Evolutionary conservation across 1,140 invertebrate genomes (phyloP), one percentile per base, ranked within the genome.

Genomic region (Teleogryllus occipitalis): DNA sequence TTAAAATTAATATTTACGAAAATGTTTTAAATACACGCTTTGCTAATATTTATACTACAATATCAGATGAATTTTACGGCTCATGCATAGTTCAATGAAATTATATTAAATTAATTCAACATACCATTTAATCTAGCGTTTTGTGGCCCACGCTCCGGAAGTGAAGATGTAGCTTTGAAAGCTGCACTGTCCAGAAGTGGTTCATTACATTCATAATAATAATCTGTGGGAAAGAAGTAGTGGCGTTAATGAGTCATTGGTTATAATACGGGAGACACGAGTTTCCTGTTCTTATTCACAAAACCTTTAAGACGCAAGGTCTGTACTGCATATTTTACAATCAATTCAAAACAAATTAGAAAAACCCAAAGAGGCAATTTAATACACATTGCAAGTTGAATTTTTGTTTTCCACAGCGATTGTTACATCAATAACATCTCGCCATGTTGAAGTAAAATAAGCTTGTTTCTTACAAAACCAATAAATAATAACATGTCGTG

Each of bases 51-150:
- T 74, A n/a, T 15, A 21, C n/a, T 14, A 5, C 7, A 75, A 79
- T 8, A 54, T 6, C 18, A n/a, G 18, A 8, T 12, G 46, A 15
- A 22, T 14, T 27, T 14, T 18, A 14, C 75, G 14, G 22, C 22
- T 3, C 14, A 14, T n/a, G 65, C 65, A 72, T n/a, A 14, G 14
- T 1, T 76, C 75, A 76, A 2, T 18, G 14, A n/a, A 65, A 12
- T 7, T 72, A n/a, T 14, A 65, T 10, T 48, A 49, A 54, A 3
- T 48, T 27, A 83, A 80, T 85, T n/a, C n/a, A n/a, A 39, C 90
- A 91, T 90, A 96, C 95, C 94, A 89, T 95, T 90, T 75, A 96
- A 87, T 83, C 90, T 90, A 7, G 94, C 94, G 88, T 96, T 94
- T 49, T 93, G 89, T 47, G 95, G 91, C 80, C 93, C 94, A 85